A percentile compares a stretch with the other conserved stretches of the same genome.
These are phyloP conservation scores for Trichopoda pennipes DNA, from an alignment of 2,888 invertebrate genomes.

Conservation along the genomic window DNA sequence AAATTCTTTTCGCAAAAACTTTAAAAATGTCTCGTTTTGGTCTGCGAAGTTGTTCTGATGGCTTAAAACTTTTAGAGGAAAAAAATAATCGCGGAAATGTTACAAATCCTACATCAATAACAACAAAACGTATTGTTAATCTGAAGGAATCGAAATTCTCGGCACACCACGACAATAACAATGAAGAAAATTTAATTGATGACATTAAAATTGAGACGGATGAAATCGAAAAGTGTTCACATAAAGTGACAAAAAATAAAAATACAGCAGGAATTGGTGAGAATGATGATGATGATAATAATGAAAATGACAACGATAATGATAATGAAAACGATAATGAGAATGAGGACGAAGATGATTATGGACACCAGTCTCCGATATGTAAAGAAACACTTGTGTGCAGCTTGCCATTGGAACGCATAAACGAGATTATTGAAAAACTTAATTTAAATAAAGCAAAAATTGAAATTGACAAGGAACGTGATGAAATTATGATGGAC, in stretches of 20 bases:
- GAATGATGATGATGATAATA: slow-evolving; percentile 35
- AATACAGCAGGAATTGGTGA: slow-evolving; percentile 66
- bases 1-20: slow-evolving; percentile 5
- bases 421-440: slow-evolving; percentile 78
- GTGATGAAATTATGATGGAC: slow-evolving; percentile 50
- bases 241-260: slow-evolving; percentile 47
- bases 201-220: slow-evolving; percentile 67
- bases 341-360: slow-evolving; percentile 23
- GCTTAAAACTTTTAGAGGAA: slow-evolving; percentile 75
- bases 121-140: slow-evolving; percentile 56
- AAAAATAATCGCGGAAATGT: slow-evolving; percentile 67
- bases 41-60: slow-evolving; percentile 74
- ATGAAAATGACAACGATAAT: slow-evolving; percentile 27
- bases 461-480: slow-evolving; percentile 48
- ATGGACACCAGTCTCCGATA: slow-evolving; percentile 61
- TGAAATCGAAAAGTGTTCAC: slow-evolving; percentile 60
- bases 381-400: slow-evolving; percentile 72
- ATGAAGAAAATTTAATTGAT: slow-evolving; percentile 57
- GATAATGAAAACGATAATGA: slow-evolving; percentile 9
- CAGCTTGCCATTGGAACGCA: slow-evolving; percentile 78
- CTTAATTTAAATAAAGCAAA: slow-evolving; percentile 68
- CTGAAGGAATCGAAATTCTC: slow-evolving; percentile 60
- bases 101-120: slow-evolving; percentile 56
- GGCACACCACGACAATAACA: slow-evolving; percentile 27
- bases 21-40: slow-evolving; percentile 77